Evolutionary conservation across 1,140 invertebrate genomes (phyloP), one percentile per base, ranked within the genome.

Genomic region (Heliothis subflexa): DNA sequence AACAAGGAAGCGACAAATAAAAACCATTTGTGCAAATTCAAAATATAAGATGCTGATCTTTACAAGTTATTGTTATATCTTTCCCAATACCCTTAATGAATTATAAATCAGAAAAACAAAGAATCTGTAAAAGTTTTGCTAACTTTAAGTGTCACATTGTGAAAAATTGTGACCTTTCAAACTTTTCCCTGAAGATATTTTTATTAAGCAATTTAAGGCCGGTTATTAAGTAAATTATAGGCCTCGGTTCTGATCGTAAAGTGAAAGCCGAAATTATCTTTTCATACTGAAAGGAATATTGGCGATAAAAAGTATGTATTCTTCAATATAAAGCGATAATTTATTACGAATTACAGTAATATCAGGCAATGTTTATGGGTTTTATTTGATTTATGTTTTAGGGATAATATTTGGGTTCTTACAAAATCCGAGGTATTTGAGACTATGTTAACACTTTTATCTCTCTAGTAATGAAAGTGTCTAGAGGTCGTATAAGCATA

Each of bases 351-450:
- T 59, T 28, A 52, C 33, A 21, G 47, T 75, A 64, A 62, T 74
- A 74, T 74, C 61, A 74, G 57, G 52, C 40, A 75, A 52, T 75
- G 45, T 75, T 75, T 75, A 50, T 33, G 16, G 33, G 55, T 33
- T 72, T 72, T 55, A 40, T 33, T 72, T 49, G n/a, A 68, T 68
- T 64, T 64, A 47, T 18, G n/a, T 4, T 64, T n/a, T 64, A n/a
- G 16, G 16, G 18, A 64, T 64, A 64, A 45, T 45, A 11, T 18
- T 12, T 18, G n/a, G 61, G 40, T n/a, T 3, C 33, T 40, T 40
- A 40, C 33, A 9, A 40, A 40, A 40, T 40, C 33, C 33, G 33
- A 0, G 33, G 33, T 40, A 5, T 40, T 40, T 40, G 1, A 40
- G 33, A 9, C 33, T 40, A 9, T 3, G 5, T 40, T 9, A 40